phyloP scores from a whole-genome alignment of 1,140 invertebrate genomes.

The Aporrectodea caliginosa region DNA sequence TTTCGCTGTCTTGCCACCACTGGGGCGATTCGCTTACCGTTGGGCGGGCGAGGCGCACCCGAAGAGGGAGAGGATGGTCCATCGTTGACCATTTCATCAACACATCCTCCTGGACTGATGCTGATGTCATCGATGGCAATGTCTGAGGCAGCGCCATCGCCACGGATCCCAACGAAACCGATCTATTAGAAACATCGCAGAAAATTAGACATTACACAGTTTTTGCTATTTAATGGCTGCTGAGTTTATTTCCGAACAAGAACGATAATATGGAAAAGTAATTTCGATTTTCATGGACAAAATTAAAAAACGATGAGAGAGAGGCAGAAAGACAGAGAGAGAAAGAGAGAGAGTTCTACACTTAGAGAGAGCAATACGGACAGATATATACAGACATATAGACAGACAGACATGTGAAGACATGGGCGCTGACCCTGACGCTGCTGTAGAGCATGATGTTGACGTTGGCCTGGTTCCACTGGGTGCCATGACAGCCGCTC shows the following conservation, averaged over 20 bases:
- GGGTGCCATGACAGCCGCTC: constrained; percentile 10
- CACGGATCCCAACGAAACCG: constrained; percentile 18
- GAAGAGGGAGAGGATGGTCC: too few species aligned
- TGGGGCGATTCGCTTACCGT: neutral
- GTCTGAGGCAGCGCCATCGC: constrained; percentile 19
- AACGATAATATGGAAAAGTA: too few species aligned
- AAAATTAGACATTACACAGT: too few species aligned
- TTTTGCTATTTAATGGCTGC: too few species aligned
- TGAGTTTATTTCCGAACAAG: too few species aligned
- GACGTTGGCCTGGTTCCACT: constrained; percentile 18
- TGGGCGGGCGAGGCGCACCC: neutral
- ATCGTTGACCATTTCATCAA: neutral
- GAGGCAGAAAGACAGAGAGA: neutral
- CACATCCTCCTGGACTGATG: constrained; percentile 18
- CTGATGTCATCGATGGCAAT: constrained; percentile 24
- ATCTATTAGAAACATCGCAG: neutral
- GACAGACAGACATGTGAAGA: neutral
- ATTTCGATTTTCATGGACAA: too few species aligned
- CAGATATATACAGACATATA: neutral
- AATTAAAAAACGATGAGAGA: too few species aligned
- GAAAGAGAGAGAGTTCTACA: neutral
- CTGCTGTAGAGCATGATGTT: constrained; percentile 13
- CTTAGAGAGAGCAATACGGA: neutral
- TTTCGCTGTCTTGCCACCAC: too few species aligned
- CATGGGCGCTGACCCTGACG: constrained; percentile 9